Conservation (phyloP, 2,888 invertebrate species). For the Itoplectis maculator region DNA sequence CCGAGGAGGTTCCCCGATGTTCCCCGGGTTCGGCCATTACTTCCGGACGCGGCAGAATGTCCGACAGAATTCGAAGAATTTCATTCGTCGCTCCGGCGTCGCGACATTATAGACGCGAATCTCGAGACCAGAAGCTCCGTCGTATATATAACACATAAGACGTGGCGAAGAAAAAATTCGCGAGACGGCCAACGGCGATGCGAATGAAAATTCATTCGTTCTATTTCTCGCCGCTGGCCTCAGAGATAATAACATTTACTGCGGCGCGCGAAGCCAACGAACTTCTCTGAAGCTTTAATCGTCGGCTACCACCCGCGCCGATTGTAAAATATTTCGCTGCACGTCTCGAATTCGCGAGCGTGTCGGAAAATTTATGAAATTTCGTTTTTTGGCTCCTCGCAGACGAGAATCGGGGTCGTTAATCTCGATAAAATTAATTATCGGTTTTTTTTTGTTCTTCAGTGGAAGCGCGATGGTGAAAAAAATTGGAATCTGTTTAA, state of each 20-base stretch:
- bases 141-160: conserved; percentile 4
- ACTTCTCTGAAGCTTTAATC: neutral
- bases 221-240: conserved; percentile 1
- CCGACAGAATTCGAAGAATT: conserved; percentile 64
- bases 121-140: neutral
- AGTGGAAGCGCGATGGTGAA: too few relatives aligned
- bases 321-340: conserved; percentile 7
- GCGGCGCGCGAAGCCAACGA: too few relatives aligned
- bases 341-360: conserved; percentile 28
- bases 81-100: conserved; percentile 45
- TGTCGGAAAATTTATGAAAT: conserved; percentile 34
- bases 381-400: neutral
- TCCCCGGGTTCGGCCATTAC: conserved; percentile 58
- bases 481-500: too few relatives aligned
- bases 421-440: neutral
- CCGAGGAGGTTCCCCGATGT: conserved; percentile 70
- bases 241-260: neutral
- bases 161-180: neutral
- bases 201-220: conserved; percentile 17
- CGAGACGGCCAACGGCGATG: too few relatives aligned
- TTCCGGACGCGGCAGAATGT: conserved; percentile 56
- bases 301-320: neutral
- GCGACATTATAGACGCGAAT: conserved; percentile 1
- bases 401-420: neutral
- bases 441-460: neutral